A percentile compares a stretch with the other conserved stretches of the same genome.
phyloP scores from a whole-genome alignment of 1,140 invertebrate species.

The Muscidifurax raptorellus region DNA sequence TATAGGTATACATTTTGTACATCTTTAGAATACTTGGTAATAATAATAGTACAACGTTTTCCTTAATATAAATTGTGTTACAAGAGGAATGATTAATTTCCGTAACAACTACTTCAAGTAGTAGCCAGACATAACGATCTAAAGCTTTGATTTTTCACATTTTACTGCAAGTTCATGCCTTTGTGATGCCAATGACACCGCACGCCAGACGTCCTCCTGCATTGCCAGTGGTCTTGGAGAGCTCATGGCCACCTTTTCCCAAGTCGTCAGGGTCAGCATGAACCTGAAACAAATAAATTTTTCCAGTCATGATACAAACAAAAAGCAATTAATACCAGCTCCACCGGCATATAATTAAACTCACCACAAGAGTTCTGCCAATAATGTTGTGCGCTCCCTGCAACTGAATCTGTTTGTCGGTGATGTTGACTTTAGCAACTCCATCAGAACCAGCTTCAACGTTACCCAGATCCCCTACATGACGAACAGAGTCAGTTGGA shows the following conservation, averaged over 20 bases:
- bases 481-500: constrained; percentile 83
- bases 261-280: constrained; percentile 97
- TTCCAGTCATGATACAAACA: background rate
- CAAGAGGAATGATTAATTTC: constrained; percentile 40
- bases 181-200: constrained; percentile 95
- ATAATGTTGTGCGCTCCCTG: constrained; percentile 87
- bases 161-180: constrained; percentile 62
- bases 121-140: background rate
- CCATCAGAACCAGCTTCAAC: constrained; percentile 84
- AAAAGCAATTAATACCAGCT: background rate
- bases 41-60: constrained; percentile 6
- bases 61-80: constrained; percentile 10
- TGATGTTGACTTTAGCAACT: constrained; percentile 86
- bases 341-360: constrained; percentile 50
- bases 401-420: constrained; percentile 85
- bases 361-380: constrained; percentile 91
- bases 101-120: constrained; percentile 11
- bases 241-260: constrained; percentile 93
- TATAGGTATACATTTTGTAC: background rate
- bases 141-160: constrained; percentile 27
- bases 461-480: constrained; percentile 96
- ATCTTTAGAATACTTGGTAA: constrained; percentile 18
- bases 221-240: constrained; percentile 97
- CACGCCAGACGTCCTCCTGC: constrained; percentile 96
- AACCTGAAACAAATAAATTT: constrained; percentile 72